Evolutionary conservation across 2,797 vertebrate genomes (phyloP).

Genomic region (Adrianichthys oophorus): DNA sequence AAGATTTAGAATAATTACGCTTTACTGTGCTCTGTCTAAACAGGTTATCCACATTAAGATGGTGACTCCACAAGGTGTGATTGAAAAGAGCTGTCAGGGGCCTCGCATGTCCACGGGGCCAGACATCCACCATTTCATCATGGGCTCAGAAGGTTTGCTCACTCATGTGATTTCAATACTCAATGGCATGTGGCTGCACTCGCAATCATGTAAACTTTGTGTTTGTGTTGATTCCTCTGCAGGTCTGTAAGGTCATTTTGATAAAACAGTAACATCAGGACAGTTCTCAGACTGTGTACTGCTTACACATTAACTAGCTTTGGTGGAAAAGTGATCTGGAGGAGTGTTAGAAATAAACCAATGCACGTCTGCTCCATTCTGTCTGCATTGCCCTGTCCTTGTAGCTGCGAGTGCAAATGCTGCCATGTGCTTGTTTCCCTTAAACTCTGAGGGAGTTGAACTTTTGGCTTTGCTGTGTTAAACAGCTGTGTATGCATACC

Average conservation of each 20-base stretch:
- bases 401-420: constrained; percentile 70
- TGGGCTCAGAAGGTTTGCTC: constrained; percentile 95
- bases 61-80: constrained; percentile 94
- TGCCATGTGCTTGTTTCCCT: constrained; percentile 75
- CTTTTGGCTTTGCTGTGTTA: constrained; percentile 67
- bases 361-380: constrained; percentile 50
- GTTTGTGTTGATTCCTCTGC: constrained; percentile 10
- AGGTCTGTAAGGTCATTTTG: constrained; percentile 17
- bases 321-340: constrained; percentile 41
- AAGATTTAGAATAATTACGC: not conserved
- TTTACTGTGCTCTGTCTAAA: constrained; percentile 38
- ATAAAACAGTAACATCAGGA: constrained; percentile 60
- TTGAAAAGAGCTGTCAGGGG: constrained; percentile 96
- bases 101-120: constrained; percentile 97
- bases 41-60: constrained; percentile 97
- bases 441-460: constrained; percentile 73
- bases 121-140: constrained; percentile 97
- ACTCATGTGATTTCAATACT: constrained; percentile 18
- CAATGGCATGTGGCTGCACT: constrained; percentile 3
- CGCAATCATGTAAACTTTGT: constrained; percentile 13
- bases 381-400: constrained; percentile 71
- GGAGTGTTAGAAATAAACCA: constrained; percentile 51
- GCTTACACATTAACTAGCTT: constrained; percentile 63
- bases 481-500: constrained; percentile 74
- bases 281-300: constrained; percentile 47